Conservation (phyloP, 2,113 vertebrate species). For the Asarcornis scutulata region DNA sequence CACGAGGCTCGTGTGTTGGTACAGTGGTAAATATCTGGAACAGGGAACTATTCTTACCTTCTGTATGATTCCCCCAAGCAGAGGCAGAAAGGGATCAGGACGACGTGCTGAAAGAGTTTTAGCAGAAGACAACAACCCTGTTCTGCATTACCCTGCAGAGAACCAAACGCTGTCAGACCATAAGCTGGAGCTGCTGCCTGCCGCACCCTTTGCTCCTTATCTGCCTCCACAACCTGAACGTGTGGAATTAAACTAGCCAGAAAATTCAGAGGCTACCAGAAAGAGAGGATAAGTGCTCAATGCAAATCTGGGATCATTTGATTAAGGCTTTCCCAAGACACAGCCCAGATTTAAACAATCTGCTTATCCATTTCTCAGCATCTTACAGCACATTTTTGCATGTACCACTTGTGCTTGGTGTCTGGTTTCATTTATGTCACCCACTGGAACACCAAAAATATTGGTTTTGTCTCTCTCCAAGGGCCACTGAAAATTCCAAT, state of each 20-base stretch:
- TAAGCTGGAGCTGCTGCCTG: neutral
- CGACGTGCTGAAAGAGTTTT: neutral
- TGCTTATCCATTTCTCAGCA: neutral
- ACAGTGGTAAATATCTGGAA: neutral
- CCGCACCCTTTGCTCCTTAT: fast-evolving
- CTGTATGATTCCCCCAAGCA: neutral
- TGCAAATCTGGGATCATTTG: neutral
- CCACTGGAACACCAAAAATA: neutral
- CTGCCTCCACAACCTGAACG: neutral
- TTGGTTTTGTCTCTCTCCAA: neutral
- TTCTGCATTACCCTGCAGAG: neutral
- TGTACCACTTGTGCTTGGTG: neutral
- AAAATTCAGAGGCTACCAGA: neutral
- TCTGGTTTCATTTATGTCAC: neutral
- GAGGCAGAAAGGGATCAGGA: neutral
- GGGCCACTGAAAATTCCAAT: neutral
- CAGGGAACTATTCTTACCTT: neutral
- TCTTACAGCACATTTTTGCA: neutral
- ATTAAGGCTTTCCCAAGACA: neutral
- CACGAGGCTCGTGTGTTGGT: fast-evolving
- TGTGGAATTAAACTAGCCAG: neutral
- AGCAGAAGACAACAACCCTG: neutral
- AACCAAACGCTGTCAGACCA: neutral
- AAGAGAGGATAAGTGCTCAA: neutral
- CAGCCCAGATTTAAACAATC: neutral